A percentile compares a stretch with the other conserved stretches of the same genome.
Conservation (phyloP, 2,797 vertebrate genomes). For the Borostomias antarcticus region DNA sequence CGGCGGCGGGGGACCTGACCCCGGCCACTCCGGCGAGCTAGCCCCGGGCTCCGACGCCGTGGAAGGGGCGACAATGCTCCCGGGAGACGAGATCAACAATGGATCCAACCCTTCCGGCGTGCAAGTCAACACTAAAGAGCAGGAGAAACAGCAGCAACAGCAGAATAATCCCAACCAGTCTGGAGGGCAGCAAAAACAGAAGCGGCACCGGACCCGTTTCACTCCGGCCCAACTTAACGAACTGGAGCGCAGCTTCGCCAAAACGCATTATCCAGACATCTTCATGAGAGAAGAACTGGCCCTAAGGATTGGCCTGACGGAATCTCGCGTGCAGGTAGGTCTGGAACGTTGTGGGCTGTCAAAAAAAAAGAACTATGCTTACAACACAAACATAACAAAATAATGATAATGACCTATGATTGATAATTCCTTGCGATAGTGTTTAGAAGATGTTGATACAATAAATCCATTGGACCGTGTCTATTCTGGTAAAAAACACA, state of each 20-base stretch:
- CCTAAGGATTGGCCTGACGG: constrained; percentile 94
- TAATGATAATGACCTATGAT: not conserved
- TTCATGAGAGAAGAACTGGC: constrained; percentile 98
- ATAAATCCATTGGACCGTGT: too few relatives aligned
- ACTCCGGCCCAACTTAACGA: constrained; percentile 97
- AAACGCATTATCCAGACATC: constrained; percentile 98
- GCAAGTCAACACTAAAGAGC: constrained; percentile 87
- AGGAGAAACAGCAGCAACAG: constrained; percentile 88
- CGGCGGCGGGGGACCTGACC: constrained; percentile 81
- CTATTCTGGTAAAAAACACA: too few relatives aligned
- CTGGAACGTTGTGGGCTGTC: too few relatives aligned
- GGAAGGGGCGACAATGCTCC: constrained; percentile 91
- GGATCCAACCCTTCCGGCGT: constrained; percentile 85
- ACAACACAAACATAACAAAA: not conserved
- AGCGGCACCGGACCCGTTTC: constrained; percentile 95
- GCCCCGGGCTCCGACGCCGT: constrained; percentile 87
- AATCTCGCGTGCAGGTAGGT: constrained; percentile 82
- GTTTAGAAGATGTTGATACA: not conserved
- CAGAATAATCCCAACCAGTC: constrained; percentile 78
- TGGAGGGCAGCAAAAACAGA: constrained; percentile 83
- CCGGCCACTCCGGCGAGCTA: constrained; percentile 89
- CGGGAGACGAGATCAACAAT: constrained; percentile 89
- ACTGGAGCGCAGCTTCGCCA: constrained; percentile 96
- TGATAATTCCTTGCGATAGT: not conserved
- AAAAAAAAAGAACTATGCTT: not conserved